Base-by-base conservation (phyloP, 2,797 vertebrate genomes). In the Ctenosaura bakeri region DNA sequence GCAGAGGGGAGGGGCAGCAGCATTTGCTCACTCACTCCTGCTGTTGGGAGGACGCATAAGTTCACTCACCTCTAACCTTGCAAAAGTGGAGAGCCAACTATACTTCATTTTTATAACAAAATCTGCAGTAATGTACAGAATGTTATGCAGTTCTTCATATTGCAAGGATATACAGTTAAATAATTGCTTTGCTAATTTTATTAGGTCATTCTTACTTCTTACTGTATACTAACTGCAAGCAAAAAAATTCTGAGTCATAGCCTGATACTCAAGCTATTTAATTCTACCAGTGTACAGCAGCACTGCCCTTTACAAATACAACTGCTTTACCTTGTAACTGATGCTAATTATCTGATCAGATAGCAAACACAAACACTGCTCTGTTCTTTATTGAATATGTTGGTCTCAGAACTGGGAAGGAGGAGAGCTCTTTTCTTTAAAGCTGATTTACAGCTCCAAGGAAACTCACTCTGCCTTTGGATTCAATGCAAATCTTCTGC, bases 261-360 rank as follows among this genome's bases (percentile, higher is more conserved):
- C 88, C 86, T 87, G 92, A 94, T 91, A 96, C 95, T 82, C 81
- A 7, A 1, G 22, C 56, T 91, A 80, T 90, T 93, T 90, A 90
- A 94, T 91, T 94, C 81, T 83, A 56, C 83, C 88, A 94, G 88
- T 6, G 0, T 93, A 92, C 91, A 93, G 91, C 78, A 92, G 89
- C 7, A 62, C 59, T 94, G 78, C 83, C 89, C 94, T 93, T 92
- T 76, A 88, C 90, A 93, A 95, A 94, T 85, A 93, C 84, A 4
- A 92, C 86, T n/a, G 85, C 88, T 95, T 95, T 92, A 95, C 91
- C 88, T 94, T 20, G 0, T 94, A 94, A 92, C 94, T 94, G 94
- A 93, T 86, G 78, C 90, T 95, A 95, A 96, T 94, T 95, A 93
- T 94, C 94, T 95, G 95, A 96, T 94, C 95, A 93, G 95, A 96